These are phyloP conservation scores for Echiichthys vipera DNA, from an alignment of 2,797 vertebrate species.

Conservation along the genomic window DNA sequence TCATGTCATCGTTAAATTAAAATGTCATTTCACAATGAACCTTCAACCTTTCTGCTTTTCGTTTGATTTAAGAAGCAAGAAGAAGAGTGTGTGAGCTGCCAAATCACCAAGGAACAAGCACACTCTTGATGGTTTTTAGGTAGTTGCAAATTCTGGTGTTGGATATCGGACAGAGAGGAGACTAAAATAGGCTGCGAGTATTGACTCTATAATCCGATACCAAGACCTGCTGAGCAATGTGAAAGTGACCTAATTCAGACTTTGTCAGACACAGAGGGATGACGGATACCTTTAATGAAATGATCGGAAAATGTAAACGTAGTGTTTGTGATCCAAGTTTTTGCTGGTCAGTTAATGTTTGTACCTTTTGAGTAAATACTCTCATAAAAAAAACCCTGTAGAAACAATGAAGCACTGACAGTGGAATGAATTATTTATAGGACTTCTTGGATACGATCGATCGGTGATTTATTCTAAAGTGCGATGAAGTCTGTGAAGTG, in stretches of 20 bases:
- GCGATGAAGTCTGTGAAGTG: too few relatives aligned
- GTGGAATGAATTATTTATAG: too few relatives aligned
- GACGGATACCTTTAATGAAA: not conserved
- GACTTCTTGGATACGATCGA: too few relatives aligned
- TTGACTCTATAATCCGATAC: constrained; percentile 41
- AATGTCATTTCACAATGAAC: not conserved
- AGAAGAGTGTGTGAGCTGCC: not conserved
- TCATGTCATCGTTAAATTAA: too few relatives aligned
- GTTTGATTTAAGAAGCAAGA: not conserved
- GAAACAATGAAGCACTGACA: not conserved
- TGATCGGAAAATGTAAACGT: too few relatives aligned
- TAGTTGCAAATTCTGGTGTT: constrained; percentile 23
- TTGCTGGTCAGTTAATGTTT: not conserved
- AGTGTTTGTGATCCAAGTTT: not conserved
- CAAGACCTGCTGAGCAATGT: constrained; percentile 4
- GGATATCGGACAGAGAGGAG: constrained; percentile 20
- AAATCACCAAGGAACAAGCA: constrained; percentile 12
- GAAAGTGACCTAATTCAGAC: constrained; percentile 10
- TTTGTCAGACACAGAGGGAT: not conserved
- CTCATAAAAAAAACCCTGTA: not conserved
- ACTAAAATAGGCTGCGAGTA: constrained; percentile 32
- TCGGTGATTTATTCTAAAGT: too few relatives aligned
- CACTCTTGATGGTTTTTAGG: constrained; percentile 28
- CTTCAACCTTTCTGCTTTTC: too few relatives aligned
- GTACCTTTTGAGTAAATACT: not conserved